phyloP scores from a whole-genome alignment of 2,888 invertebrate genomes.

The Synanthedon andrenaeformis region DNA sequence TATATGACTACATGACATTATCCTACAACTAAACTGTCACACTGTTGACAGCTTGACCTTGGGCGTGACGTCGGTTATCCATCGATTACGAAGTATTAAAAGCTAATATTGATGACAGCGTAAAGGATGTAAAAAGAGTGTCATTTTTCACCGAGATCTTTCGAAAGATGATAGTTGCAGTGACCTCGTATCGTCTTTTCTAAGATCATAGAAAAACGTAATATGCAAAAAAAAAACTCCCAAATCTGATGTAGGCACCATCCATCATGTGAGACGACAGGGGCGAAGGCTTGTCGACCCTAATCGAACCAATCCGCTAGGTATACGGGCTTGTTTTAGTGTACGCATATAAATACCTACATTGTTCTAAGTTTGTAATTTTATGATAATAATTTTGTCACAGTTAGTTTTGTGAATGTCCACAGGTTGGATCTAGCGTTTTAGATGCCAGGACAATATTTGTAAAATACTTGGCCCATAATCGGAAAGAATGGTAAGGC shows the following conservation, averaged over 20 bases:
- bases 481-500: too few relatives aligned
- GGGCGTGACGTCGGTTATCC: too few relatives aligned
- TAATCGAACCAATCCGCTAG: slow-evolving; percentile 41
- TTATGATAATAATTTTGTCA: neutral
- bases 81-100: too few relatives aligned
- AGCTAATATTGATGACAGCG: too few relatives aligned
- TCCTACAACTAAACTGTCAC: too few relatives aligned
- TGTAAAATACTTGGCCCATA: too few relatives aligned
- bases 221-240: slow-evolving; percentile 45
- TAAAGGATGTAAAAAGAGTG: neutral
- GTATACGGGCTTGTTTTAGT: slow-evolving; percentile 1
- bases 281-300: slow-evolving; percentile 61
- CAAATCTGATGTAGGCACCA: slow-evolving; percentile 54
- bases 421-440: too few relatives aligned
- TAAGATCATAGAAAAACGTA: slow-evolving; percentile 27
- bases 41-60: too few relatives aligned
- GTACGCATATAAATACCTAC: neutral
- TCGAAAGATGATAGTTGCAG: slow-evolving; percentile 4
- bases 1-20: too few relatives aligned
- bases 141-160: neutral
- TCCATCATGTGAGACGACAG: slow-evolving; percentile 59
- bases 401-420: neutral
- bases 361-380: slow-evolving; percentile 3
- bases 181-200: slow-evolving; percentile 22
- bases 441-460: too few relatives aligned